A percentile compares a stretch with the other conserved stretches of the same genome.
These are phyloP conservation scores for Perca fluviatilis DNA, from an alignment of 2,113 vertebrate species.

Conservation along the genomic window DNA sequence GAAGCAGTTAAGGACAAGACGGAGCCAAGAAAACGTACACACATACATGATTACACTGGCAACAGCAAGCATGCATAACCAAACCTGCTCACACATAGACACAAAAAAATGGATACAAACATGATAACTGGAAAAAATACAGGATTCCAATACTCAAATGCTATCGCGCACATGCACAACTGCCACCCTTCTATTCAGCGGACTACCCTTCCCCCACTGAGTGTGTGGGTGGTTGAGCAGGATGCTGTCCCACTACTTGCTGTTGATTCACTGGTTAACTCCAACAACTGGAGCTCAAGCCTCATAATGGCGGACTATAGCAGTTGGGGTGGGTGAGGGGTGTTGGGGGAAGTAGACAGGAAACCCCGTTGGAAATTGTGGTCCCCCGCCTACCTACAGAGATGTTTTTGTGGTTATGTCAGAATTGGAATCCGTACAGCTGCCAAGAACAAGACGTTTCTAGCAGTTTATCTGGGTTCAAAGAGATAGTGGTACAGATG, in stretches of 20 bases:
- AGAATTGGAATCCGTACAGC: neutral
- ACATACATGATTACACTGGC: neutral
- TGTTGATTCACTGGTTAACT: conserved; percentile 23
- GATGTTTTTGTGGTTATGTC: neutral
- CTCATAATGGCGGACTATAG: neutral
- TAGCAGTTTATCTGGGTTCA: neutral
- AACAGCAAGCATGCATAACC: neutral
- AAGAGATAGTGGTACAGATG: conserved; percentile 13
- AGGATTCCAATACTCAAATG: neutral
- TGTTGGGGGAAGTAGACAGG: neutral
- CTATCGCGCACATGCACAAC: neutral
- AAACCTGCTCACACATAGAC: neutral
- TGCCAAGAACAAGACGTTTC: conserved; percentile 9
- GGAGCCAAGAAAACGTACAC: neutral
- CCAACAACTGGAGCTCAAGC: conserved; percentile 13
- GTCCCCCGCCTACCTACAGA: neutral
- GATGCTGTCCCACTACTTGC: conserved; percentile 20
- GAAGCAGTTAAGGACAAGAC: neutral
- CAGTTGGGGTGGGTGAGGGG: neutral
- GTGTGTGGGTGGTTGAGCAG: conserved; percentile 8
- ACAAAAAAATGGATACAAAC: neutral
- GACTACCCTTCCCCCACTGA: conserved; percentile 21
- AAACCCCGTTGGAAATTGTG: neutral
- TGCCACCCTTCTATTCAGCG: neutral
- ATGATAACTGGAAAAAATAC: neutral